A percentile compares a stretch with the other conserved stretches of the same genome.
Conservation (phyloP, 2,888 invertebrate species). For the Dryocosmus kuriphilus region DNA sequence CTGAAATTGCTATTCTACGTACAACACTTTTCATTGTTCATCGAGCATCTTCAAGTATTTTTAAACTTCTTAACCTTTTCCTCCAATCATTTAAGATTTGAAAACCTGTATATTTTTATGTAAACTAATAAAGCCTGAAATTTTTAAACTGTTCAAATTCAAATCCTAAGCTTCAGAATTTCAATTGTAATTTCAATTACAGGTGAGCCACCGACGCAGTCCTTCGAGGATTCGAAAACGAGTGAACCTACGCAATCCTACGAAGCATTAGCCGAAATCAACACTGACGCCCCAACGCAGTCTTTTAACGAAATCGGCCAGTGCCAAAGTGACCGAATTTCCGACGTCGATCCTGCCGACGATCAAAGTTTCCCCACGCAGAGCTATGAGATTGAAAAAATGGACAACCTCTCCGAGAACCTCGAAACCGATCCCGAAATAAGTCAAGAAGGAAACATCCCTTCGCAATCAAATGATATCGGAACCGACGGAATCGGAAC, state of each 20-base stretch:
- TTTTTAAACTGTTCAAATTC: neutral
- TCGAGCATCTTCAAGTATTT: too few relatives aligned
- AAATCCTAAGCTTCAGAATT: conserved; percentile 4
- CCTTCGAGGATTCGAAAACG: conserved; percentile 67
- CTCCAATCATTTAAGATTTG: too few relatives aligned
- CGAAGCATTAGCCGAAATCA: conserved; percentile 59
- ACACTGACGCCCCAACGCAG: conserved; percentile 70
- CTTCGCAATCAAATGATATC: conserved; percentile 74
- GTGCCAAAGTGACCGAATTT: conserved; percentile 61
- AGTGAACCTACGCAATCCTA: conserved; percentile 70
- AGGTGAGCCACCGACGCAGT: conserved; percentile 70
- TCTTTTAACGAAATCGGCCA: conserved; percentile 72
- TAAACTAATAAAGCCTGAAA: neutral
- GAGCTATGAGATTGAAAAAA: conserved; percentile 72
- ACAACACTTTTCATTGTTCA: too few relatives aligned
- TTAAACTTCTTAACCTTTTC: too few relatives aligned
- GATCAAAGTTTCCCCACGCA: conserved; percentile 74
- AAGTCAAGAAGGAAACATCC: conserved; percentile 72
- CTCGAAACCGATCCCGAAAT: conserved; percentile 70
- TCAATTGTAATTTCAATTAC: conserved; percentile 34
- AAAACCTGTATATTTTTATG: too few relatives aligned
- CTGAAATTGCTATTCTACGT: neutral
- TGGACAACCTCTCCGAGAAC: conserved; percentile 67
- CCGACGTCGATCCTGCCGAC: conserved; percentile 61
- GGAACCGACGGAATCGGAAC: conserved; percentile 71